These are phyloP conservation scores for Coilia nasus DNA, from an alignment of 2,797 vertebrate species.

Conservation along the genomic window DNA sequence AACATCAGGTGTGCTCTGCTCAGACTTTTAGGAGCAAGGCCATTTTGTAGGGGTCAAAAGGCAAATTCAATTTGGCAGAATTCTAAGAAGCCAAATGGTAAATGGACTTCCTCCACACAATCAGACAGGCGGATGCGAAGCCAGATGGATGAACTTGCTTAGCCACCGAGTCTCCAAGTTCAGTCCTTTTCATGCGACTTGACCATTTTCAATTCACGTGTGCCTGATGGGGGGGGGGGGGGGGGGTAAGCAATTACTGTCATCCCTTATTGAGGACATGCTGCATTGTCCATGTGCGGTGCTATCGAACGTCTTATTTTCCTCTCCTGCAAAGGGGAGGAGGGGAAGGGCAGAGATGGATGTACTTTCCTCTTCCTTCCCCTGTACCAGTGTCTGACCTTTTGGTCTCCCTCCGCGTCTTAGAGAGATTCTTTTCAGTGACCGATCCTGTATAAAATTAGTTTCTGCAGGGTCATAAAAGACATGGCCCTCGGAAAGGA, in stretches of 20 bases:
- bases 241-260: neutral
- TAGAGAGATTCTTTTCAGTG: conserved; percentile 18
- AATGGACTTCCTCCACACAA: neutral
- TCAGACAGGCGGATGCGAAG: neutral
- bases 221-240: neutral
- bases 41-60: neutral
- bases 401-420: neutral
- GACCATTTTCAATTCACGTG: conserved; percentile 1
- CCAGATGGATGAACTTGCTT: neutral
- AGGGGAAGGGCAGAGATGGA: neutral
- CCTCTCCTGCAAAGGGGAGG: neutral
- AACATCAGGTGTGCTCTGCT: neutral
- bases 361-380: neutral
- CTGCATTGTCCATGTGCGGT: neutral
- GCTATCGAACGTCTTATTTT: neutral
- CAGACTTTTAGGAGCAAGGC: neutral
- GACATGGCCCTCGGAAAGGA: neutral
- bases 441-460: conserved; percentile 10
- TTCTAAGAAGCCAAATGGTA: neutral
- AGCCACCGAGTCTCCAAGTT: neutral
- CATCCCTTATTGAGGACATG: neutral
- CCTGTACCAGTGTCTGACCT: neutral
- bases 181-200: neutral
- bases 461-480: neutral
- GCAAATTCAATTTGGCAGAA: neutral